These are phyloP conservation scores for Micronycteris hirsuta DNA, from an alignment of 2,113 vertebrate genomes.

Conservation along the genomic window DNA sequence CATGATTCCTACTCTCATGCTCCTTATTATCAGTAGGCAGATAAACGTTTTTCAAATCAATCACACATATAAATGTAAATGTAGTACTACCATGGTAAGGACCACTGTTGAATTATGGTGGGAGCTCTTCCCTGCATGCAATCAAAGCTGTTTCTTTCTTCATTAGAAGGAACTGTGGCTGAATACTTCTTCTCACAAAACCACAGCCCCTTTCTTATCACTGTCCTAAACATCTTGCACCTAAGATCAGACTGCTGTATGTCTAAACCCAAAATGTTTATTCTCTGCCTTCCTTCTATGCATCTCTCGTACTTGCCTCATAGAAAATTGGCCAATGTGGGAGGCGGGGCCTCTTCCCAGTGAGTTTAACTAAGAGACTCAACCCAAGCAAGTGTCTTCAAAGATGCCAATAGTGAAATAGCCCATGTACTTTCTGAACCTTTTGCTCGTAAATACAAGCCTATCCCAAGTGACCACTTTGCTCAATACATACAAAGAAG, in stretches of 20 bases:
- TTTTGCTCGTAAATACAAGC: not conserved
- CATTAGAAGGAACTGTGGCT: not conserved
- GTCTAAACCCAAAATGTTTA: not conserved
- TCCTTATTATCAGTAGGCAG: not conserved
- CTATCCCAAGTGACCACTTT: not conserved
- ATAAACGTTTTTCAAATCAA: not conserved
- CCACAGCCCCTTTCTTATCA: not conserved
- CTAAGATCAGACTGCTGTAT: not conserved
- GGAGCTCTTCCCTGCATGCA: not conserved
- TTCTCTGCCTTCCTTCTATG: not conserved
- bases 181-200: not conserved
- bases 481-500: not conserved
- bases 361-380: not conserved
- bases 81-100: not conserved
- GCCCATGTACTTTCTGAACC: not conserved
- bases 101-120: not conserved
- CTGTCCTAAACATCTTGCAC: not conserved
- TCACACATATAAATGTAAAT: not conserved
- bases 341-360: not conserved
- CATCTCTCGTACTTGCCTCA: not conserved
- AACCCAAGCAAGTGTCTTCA: not conserved
- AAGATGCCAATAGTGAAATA: not conserved
- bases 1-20: not conserved
- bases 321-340: not conserved
- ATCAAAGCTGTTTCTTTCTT: not conserved